Evolutionary conservation across 1,140 invertebrate genomes (phyloP).

Genomic region (Dermatophagoides farinae): DNA sequence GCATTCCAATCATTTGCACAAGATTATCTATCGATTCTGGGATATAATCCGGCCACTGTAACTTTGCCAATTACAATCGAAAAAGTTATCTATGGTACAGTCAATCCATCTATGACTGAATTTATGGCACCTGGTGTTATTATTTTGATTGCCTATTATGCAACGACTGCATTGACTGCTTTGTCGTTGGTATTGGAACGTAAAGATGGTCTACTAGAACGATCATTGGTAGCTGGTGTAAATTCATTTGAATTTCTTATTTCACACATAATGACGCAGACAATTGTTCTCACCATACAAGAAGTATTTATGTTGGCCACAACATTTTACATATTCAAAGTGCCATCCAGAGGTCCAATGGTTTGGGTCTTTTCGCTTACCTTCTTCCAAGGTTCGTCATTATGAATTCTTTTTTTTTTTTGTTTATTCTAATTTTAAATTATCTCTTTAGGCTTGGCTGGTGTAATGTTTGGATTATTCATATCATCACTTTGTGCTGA

Average conservation of each 20-base stretch:
- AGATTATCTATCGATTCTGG: constrained; percentile 14
- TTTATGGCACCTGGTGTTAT: constrained; percentile 26
- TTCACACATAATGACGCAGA: constrained; percentile 76
- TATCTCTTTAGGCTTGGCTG: constrained; percentile 25
- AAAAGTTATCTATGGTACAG: constrained; percentile 60
- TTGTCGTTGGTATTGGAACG: constrained; percentile 74
- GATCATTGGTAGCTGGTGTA: constrained; percentile 73
- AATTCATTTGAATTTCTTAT: constrained; percentile 69
- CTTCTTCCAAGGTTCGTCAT: constrained; percentile 47
- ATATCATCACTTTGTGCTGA: constrained; percentile 67
- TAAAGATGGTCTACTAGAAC: constrained; percentile 68
- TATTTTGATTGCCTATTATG: constrained; percentile 75
- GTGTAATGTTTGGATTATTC: constrained; percentile 80
- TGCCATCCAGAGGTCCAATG: constrained; percentile 56
- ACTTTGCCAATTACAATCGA: constrained; percentile 39
- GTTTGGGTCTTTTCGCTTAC: constrained; percentile 51
- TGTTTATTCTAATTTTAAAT: neutral
- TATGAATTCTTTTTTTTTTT: too few species aligned
- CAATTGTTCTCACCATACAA: constrained; percentile 83
- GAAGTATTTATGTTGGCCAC: constrained; percentile 62
- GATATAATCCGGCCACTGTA: constrained; percentile 11
- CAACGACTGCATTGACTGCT: constrained; percentile 76
- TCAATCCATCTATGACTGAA: constrained; percentile 64
- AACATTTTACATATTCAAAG: constrained; percentile 54
- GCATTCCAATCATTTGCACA: constrained; percentile 19